A percentile compares a stretch with the other conserved stretches of the same genome.
phyloP scores from a whole-genome alignment of 2,888 invertebrate species.

The Alloplasta piceator region DNA sequence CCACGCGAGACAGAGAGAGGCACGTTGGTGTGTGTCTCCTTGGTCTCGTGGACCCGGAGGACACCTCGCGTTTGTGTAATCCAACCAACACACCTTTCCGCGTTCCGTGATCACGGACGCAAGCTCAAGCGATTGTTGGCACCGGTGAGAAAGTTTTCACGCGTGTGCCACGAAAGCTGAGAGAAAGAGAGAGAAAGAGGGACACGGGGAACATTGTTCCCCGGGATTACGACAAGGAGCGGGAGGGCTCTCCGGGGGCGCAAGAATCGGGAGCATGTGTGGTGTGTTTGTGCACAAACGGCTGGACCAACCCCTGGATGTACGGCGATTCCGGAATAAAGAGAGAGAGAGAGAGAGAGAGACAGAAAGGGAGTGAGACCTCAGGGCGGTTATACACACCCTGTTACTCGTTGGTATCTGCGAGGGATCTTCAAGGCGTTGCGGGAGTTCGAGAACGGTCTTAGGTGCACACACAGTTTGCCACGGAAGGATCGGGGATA shows the following conservation, averaged over 20 bases:
- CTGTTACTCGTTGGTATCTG: slow-evolving; percentile 17
- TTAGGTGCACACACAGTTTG: slow-evolving; percentile 34
- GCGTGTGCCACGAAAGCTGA: slow-evolving; percentile 31
- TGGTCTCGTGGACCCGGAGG: neutral
- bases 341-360: slow-evolving; percentile 1
- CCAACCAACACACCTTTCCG: slow-evolving; percentile 13
- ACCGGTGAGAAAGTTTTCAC: slow-evolving; percentile 63
- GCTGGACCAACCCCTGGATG: slow-evolving; percentile 43
- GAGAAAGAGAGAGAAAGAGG: slow-evolving; percentile 30
- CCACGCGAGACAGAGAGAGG: neutral
- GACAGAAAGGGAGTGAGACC: slow-evolving; percentile 1
- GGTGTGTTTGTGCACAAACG: slow-evolving; percentile 54
- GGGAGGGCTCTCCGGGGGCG: slow-evolving; percentile 47
- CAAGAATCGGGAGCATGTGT: slow-evolving; percentile 27
- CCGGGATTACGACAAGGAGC: slow-evolving; percentile 56
- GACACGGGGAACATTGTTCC: slow-evolving; percentile 54
- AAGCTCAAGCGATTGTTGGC: slow-evolving; percentile 6
- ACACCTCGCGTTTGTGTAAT: slow-evolving; percentile 11
- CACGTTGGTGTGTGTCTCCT: neutral
- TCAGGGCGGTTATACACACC: slow-evolving; percentile 45
- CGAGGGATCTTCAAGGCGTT: slow-evolving; percentile 21
- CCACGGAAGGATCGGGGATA: slow-evolving; percentile 41
- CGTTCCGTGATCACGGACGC: neutral
- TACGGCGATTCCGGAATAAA: slow-evolving; percentile 27
- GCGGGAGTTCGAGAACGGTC: slow-evolving; percentile 23